phyloP scores from a whole-genome alignment of 1,140 invertebrate species.

The Drosophila bifasciata region DNA sequence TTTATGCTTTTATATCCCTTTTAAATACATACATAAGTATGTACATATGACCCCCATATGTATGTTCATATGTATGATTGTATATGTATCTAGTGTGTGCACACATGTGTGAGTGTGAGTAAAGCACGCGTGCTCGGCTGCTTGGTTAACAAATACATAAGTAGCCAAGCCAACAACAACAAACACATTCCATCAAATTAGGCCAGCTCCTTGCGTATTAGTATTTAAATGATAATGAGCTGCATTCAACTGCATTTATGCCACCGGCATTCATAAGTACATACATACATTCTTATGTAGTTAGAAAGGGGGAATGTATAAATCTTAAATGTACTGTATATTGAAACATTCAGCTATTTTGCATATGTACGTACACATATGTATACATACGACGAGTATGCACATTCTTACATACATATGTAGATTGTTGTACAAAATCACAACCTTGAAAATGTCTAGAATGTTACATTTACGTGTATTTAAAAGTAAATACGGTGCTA shows the following conservation, averaged over 20 bases:
- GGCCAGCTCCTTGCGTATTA: conserved; percentile 74
- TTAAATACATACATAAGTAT: conserved; percentile 33
- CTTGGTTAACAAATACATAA: conserved; percentile 57
- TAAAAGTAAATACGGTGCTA: conserved; percentile 9
- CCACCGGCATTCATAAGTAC: conserved; percentile 36
- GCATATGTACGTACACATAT: conserved; percentile 8
- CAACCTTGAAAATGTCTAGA: conserved; percentile 51
- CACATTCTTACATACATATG: too few species aligned
- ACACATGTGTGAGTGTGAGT: conserved; percentile 19
- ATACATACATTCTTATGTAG: too few species aligned
- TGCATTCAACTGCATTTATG: conserved; percentile 64
- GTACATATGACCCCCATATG: too few species aligned
- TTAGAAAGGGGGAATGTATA: conserved; percentile 42
- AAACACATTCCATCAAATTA: conserved; percentile 59
- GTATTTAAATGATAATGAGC: conserved; percentile 80
- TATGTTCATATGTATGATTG: too few species aligned
- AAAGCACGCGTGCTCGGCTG: conserved; percentile 41
- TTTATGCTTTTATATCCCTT: conserved; percentile 54
- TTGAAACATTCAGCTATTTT: not conserved
- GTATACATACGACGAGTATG: conserved; percentile 23
- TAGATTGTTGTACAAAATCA: conserved; percentile 49
- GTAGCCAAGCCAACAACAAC: conserved; percentile 43
- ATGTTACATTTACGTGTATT: conserved; percentile 36
- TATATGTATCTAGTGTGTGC: conserved; percentile 2
- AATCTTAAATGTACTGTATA: conserved; percentile 6